These are phyloP conservation scores for Aptenodytes forsteri DNA, from an alignment of 2,113 vertebrate species.

Conservation along the genomic window DNA sequence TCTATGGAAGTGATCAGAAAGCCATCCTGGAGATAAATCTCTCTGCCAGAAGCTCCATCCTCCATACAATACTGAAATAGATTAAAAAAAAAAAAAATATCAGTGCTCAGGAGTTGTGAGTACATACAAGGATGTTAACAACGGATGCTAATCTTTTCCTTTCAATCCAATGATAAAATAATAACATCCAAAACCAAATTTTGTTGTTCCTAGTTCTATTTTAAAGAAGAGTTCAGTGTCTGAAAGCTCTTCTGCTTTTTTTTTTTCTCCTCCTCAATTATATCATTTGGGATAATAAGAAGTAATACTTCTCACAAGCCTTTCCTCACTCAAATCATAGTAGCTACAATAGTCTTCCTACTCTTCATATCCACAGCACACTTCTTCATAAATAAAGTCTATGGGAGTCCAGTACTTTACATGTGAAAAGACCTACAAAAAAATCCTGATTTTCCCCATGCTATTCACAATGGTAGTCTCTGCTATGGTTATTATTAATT, in stretches of 20 bases:
- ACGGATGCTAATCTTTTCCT: background rate
- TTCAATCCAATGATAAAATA: background rate
- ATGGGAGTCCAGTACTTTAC: background rate
- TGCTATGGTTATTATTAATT: background rate
- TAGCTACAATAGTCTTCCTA: background rate
- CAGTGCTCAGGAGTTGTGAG: background rate
- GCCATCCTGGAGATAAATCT: slow-evolving; percentile 2
- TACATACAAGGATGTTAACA: background rate
- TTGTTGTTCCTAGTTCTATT: background rate
- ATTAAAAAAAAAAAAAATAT: background rate
- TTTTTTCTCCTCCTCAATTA: background rate
- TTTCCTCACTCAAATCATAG: background rate
- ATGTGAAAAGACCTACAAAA: background rate
- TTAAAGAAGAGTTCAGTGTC: background rate
- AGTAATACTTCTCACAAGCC: background rate
- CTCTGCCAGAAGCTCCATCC: background rate
- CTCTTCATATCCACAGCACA: background rate
- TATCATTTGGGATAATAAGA: background rate
- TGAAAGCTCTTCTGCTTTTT: background rate
- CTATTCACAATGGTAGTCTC: background rate
- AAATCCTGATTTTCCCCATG: background rate
- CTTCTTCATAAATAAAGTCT: background rate
- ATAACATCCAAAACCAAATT: background rate
- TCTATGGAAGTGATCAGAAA: slow-evolving; percentile 19
- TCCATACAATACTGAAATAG: background rate